Conservation (phyloP, 1,140 invertebrate species). For the Trichoplusia ni region DNA sequence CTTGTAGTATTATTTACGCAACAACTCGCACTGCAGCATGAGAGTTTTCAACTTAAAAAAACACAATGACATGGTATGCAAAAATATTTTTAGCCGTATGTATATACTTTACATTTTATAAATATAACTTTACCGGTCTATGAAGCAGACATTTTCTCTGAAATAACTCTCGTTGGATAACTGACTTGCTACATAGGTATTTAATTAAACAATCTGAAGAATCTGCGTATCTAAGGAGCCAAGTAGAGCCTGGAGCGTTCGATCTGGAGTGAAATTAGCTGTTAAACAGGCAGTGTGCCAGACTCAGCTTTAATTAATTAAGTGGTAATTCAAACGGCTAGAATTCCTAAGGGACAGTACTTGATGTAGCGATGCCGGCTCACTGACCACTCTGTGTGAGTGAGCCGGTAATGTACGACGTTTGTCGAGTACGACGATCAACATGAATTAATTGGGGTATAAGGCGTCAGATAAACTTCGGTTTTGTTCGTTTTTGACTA, state of each 20-base stretch:
- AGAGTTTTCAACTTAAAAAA: no score
- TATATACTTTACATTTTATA: no score
- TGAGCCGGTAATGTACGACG: neutral
- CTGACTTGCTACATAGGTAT: conserved; percentile 17
- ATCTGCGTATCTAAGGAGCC: conserved; percentile 2
- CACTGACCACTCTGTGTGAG: conserved; percentile 7
- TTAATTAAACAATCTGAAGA: conserved; percentile 35
- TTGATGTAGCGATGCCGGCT: conserved; percentile 11
- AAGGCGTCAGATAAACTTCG: no score
- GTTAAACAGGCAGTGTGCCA: conserved; percentile 39
- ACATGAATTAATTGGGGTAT: no score
- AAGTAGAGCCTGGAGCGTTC: conserved; percentile 31
- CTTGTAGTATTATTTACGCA: no score
- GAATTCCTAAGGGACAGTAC: conserved; percentile 12
- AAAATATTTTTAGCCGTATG: no score
- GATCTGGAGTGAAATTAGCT: conserved; percentile 41
- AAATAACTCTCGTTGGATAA: neutral
- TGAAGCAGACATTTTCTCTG: neutral
- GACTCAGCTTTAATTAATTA: conserved; percentile 46
- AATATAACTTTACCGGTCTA: no score
- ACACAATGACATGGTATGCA: no score
- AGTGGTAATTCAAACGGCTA: conserved; percentile 41
- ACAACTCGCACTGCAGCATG: no score
- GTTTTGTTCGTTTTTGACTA: no score
- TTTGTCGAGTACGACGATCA: neutral